Conservation (phyloP, 2,888 invertebrate genomes). For the Mythimna loreyi region DNA sequence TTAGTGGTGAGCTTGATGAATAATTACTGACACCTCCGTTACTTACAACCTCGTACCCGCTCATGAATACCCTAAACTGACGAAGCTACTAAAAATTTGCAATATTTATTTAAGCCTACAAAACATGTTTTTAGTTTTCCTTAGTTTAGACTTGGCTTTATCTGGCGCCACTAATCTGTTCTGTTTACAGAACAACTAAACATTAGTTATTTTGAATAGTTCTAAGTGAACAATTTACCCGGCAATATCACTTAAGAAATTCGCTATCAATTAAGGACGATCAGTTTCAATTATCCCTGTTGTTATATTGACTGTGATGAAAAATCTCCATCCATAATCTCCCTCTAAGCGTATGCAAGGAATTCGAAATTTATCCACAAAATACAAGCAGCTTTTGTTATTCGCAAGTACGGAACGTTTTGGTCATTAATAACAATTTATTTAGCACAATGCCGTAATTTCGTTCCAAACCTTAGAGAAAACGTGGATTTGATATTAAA, state of each 20-base stretch:
- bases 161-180: not conserved
- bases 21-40: conserved; percentile 55
- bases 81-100: conserved; percentile 32
- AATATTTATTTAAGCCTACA: conserved; percentile 16
- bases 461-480: conserved; percentile 85
- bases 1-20: conserved; percentile 52
- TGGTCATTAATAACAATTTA: conserved; percentile 90
- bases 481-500: conserved; percentile 88
- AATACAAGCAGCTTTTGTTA: conserved; percentile 83
- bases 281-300: conserved; percentile 56
- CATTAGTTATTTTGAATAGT: conserved; percentile 11
- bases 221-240: conserved; percentile 26
- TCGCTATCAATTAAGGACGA: conserved; percentile 35
- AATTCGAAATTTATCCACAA: conserved; percentile 81
- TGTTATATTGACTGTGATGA: conserved; percentile 57
- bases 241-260: conserved; percentile 26
- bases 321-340: conserved; percentile 61
- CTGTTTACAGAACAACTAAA: not conserved
- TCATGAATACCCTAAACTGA: conserved; percentile 21
- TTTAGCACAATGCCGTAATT: conserved; percentile 88
- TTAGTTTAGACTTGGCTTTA: conserved; percentile 3
- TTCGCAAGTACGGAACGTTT: conserved; percentile 82
- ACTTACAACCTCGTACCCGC: conserved; percentile 16
- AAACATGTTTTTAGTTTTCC: conserved; percentile 10
- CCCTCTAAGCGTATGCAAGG: conserved; percentile 70